Evolutionary conservation across 2,888 invertebrate genomes (phyloP).

Genomic region (Drosophila glabriapex): DNA sequence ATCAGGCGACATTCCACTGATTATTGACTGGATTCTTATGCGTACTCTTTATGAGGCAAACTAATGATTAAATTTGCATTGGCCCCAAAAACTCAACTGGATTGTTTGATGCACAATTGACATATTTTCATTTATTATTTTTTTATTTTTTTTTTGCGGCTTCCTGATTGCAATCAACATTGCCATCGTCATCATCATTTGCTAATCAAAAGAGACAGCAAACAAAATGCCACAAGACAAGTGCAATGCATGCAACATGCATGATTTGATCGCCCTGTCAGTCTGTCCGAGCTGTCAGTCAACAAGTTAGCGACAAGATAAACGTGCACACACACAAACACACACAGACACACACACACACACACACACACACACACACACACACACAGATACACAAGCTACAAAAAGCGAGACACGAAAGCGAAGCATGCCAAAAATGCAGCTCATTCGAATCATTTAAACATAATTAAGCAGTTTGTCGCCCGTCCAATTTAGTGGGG

Average conservation of each 20-base stretch:
- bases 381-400: too few relatives aligned
- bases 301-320: slow-evolving; percentile 63
- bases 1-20: slow-evolving; percentile 13
- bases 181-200: slow-evolving; percentile 39
- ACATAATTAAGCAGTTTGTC: slow-evolving; percentile 70
- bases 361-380: neutral
- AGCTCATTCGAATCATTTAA: slow-evolving; percentile 70
- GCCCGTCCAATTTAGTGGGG: slow-evolving; percentile 7
- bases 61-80: slow-evolving; percentile 31
- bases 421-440: slow-evolving; percentile 70
- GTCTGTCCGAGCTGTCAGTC: slow-evolving; percentile 59
- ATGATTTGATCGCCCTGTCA: slow-evolving; percentile 56
- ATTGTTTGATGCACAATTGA: slow-evolving; percentile 32
- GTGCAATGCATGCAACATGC: slow-evolving; percentile 56
- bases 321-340: slow-evolving; percentile 38
- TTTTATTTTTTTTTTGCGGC: neutral
- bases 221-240: slow-evolving; percentile 58
- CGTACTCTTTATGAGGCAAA: slow-evolving; percentile 13
- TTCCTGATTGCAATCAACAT: slow-evolving; percentile 49
- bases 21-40: slow-evolving; percentile 26
- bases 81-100: slow-evolving; percentile 7
- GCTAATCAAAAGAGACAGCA: slow-evolving; percentile 73
- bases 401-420: slow-evolving; percentile 18
- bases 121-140: slow-evolving; percentile 25
- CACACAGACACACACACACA: neutral